A percentile compares a stretch with the other conserved stretches of the same genome.
Conservation (phyloP, 1,140 invertebrate genomes). For the fruit fly (Drosophila melanogaster) region DNA sequence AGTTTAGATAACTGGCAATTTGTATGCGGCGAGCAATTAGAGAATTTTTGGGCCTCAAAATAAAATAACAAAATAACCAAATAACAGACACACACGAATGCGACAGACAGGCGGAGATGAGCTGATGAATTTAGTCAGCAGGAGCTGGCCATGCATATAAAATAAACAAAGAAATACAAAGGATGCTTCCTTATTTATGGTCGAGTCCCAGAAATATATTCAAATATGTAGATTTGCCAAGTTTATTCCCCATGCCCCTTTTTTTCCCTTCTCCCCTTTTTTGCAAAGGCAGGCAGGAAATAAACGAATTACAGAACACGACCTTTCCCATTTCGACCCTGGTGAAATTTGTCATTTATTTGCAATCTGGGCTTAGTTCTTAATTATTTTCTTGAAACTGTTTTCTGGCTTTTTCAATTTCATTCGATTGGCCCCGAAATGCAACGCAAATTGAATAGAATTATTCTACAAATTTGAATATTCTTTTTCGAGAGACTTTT, state of each 20-base stretch:
- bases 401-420: constrained; percentile 33
- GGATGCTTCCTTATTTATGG: constrained; percentile 67
- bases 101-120: constrained; percentile 31
- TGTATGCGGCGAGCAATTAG: constrained; percentile 61
- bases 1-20: constrained; percentile 63
- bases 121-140: constrained; percentile 48
- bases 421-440: constrained; percentile 31
- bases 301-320: constrained; percentile 53
- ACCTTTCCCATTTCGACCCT: constrained; percentile 22
- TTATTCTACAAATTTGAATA: constrained; percentile 30
- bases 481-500: constrained; percentile 16
- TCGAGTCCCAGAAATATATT: constrained; percentile 45
- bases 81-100: constrained; percentile 8
- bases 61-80: constrained; percentile 39
- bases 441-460: constrained; percentile 25
- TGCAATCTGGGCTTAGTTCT: constrained; percentile 42
- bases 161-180: constrained; percentile 65
- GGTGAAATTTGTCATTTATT: constrained; percentile 65
- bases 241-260: constrained; percentile 15
- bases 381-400: constrained; percentile 61
- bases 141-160: constrained; percentile 56
- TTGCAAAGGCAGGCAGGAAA: constrained; percentile 12
- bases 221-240: constrained; percentile 56
- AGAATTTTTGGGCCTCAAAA: constrained; percentile 29
- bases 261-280: neutral